These are phyloP conservation scores for Blera fallax DNA, from an alignment of 2,888 invertebrate genomes.

Conservation along the genomic window DNA sequence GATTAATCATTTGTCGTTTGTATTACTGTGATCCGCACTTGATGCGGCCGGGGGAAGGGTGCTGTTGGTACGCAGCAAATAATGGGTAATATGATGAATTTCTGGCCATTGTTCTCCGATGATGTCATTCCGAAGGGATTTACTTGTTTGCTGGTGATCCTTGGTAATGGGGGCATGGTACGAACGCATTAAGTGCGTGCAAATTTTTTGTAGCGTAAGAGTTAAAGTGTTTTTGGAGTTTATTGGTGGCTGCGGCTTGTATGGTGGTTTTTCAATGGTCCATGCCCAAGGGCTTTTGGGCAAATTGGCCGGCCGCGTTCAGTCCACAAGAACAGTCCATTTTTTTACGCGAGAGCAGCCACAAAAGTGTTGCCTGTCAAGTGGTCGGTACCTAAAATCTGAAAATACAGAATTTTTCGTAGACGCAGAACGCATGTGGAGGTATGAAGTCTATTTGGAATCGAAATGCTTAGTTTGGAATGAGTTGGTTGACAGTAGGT, in stretches of 20 bases:
- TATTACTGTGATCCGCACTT: constrained; percentile 42
- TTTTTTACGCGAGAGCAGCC: background rate
- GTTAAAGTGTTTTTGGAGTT: constrained; percentile 49
- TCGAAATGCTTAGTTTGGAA: too few relatives aligned
- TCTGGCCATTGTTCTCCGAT: constrained; percentile 53
- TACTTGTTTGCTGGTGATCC: background rate
- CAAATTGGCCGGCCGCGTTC: background rate
- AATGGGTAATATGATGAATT: constrained; percentile 59
- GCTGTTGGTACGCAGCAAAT: constrained; percentile 45
- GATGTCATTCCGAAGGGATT: constrained; percentile 31
- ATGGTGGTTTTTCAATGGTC: background rate
- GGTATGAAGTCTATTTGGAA: too few relatives aligned
- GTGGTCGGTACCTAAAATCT: too few relatives aligned
- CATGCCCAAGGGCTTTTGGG: constrained; percentile 6
- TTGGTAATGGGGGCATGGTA: background rate
- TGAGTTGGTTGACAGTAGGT: too few relatives aligned
- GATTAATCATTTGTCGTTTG: constrained; percentile 63
- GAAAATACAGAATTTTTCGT: too few relatives aligned
- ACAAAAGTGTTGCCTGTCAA: background rate
- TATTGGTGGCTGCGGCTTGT: constrained; percentile 23
- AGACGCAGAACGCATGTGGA: too few relatives aligned
- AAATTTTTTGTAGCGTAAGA: constrained; percentile 26
- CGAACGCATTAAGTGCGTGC: constrained; percentile 31
- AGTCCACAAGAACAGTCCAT: background rate
- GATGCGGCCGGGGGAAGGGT: background rate